Percentiles rank a stretch among this genome's conserved stretches.
Conservation (phyloP, 2,888 invertebrate genomes). For the Drosophila atroscutellata region DNA sequence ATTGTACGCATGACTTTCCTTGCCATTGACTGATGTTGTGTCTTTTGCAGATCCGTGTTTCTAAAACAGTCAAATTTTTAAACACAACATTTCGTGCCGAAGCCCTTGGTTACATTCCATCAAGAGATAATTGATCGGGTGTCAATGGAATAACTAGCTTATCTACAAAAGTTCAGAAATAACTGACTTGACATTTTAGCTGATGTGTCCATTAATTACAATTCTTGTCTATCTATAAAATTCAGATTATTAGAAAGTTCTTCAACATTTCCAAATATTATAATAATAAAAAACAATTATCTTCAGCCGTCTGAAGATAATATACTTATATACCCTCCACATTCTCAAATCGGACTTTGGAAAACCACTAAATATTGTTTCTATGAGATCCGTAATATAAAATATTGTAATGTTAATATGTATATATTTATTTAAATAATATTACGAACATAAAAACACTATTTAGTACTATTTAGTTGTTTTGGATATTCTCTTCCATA, state of each 20-base stretch:
- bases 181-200: neutral
- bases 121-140: conserved; percentile 3
- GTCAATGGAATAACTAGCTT: neutral
- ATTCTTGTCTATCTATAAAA: neutral
- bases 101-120: neutral
- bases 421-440: neutral
- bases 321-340: neutral
- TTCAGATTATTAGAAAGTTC: neutral
- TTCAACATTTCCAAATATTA: neutral
- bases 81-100: neutral
- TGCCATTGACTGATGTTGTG: conserved; percentile 31
- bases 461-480: neutral
- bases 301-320: accelerated
- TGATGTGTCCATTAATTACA: neutral
- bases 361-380: neutral
- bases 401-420: neutral
- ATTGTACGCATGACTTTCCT: conserved; percentile 48
- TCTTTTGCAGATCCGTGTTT: conserved; percentile 5
- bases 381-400: neutral
- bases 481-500: neutral
- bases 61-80: conserved; percentile 15
- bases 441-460: too few relatives aligned
- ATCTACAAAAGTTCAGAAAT: neutral
- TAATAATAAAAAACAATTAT: neutral
- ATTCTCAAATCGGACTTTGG: neutral